A percentile compares a stretch with the other conserved stretches of the same genome.
Conservation (phyloP, 2,888 invertebrate genomes). For the Endotricha flammealis region DNA sequence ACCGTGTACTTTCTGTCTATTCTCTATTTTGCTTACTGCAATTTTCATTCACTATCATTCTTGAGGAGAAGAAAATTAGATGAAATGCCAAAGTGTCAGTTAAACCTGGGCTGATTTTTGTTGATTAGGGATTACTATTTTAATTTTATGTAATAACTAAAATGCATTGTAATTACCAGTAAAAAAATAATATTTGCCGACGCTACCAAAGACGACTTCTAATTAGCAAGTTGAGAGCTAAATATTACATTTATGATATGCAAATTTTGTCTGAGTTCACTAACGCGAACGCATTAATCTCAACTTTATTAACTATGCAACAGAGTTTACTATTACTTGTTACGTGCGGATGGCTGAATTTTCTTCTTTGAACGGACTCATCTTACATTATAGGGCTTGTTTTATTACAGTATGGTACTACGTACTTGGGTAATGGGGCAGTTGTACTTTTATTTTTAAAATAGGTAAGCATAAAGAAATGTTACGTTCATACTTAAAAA, state of each 20-base stretch:
- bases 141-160: too few species aligned
- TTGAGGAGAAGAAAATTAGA: too few species aligned
- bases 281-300: conserved; percentile 34
- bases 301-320: conserved; percentile 34
- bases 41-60: too few species aligned
- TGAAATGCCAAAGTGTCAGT: too few species aligned
- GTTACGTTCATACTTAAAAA: background rate
- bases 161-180: too few species aligned
- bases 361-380: conserved; percentile 43
- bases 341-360: conserved; percentile 26
- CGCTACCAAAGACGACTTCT: conserved; percentile 62
- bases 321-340: conserved; percentile 35
- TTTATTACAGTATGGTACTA: conserved; percentile 19
- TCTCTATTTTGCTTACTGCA: too few species aligned
- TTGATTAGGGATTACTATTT: too few species aligned
- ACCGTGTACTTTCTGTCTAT: too few species aligned
- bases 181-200: too few species aligned
- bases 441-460: conserved; percentile 11
- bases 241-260: conserved; percentile 77
- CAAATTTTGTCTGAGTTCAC: conserved; percentile 59
- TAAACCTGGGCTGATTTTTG: too few species aligned
- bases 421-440: conserved; percentile 21
- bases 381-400: conserved; percentile 38
- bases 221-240: conserved; percentile 76
- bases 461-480: conserved; percentile 18